Conservation (phyloP, 2,113 vertebrate genomes). For the Glaucomys volans region DNA sequence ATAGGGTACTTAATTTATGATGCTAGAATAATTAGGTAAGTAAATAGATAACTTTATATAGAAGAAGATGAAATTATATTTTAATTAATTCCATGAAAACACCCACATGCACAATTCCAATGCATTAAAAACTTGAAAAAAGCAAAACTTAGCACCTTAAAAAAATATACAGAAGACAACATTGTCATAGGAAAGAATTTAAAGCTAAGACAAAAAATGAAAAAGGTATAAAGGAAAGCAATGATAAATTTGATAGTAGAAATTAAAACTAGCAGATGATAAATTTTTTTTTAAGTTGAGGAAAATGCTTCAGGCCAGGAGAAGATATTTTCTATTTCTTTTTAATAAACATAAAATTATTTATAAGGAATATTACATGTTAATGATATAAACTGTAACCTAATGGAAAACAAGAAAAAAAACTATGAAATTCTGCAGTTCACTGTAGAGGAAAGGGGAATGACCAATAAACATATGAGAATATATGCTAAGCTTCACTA, state of each 20-base stretch:
- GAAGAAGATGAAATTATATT: conserved; percentile 1
- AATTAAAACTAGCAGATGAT: conserved; percentile 6
- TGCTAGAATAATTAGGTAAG: not conserved
- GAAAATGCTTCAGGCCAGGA: not conserved
- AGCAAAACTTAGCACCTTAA: not conserved
- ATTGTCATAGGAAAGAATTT: not conserved
- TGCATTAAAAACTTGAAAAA: conserved; percentile 28
- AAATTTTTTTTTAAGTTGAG: not conserved
- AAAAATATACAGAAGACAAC: not conserved
- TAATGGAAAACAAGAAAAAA: not conserved
- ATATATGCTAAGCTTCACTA: not conserved
- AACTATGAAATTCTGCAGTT: not conserved
- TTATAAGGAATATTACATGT: not conserved
- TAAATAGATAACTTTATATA: conserved; percentile 28
- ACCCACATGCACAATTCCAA: not conserved
- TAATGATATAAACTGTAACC: not conserved
- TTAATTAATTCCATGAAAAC: not conserved
- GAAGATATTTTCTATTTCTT: conserved; percentile 7
- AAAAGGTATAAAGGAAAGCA: not conserved
- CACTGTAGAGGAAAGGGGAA: not conserved
- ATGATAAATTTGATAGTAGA: not conserved
- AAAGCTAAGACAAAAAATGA: not conserved
- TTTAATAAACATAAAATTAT: not conserved
- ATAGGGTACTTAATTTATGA: not conserved
- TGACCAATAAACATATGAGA: not conserved